phyloP scores from a whole-genome alignment of 2,888 invertebrate genomes.

The Meliscaeva auricollis region DNA sequence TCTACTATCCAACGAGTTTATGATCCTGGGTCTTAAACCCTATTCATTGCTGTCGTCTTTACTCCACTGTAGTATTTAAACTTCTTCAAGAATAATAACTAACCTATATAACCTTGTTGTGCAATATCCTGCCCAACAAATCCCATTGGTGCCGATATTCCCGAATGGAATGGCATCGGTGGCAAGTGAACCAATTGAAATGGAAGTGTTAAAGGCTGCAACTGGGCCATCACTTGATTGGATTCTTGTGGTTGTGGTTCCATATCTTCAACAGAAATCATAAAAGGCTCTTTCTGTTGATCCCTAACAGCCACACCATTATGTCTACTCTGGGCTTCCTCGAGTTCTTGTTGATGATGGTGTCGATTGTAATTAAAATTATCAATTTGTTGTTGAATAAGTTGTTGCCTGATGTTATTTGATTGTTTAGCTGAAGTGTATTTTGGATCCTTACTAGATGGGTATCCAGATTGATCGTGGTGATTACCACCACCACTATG shows the following conservation, averaged over 20 bases:
- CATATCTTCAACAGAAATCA: constrained; percentile 57
- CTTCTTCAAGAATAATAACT: no score
- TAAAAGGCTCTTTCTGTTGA: constrained; percentile 81
- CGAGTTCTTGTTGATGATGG: constrained; percentile 70
- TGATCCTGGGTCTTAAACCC: no score
- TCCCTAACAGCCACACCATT: constrained; percentile 62
- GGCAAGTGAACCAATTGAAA: constrained; percentile 80
- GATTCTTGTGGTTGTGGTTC: constrained; percentile 78
- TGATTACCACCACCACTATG: constrained; percentile 65
- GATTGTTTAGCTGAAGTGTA: constrained; percentile 50
- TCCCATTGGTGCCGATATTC: constrained; percentile 35
- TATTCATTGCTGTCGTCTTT: no score
- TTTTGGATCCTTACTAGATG: constrained; percentile 76
- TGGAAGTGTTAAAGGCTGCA: constrained; percentile 79
- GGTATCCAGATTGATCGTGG: constrained; percentile 76
- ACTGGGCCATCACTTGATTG: constrained; percentile 77
- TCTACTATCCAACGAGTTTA: no score
- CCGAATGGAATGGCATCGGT: constrained; percentile 80
- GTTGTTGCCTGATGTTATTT: constrained; percentile 47
- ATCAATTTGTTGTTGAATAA: constrained; percentile 77
- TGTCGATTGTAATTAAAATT: constrained; percentile 77
- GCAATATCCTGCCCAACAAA: constrained; percentile 6
- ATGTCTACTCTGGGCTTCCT: constrained; percentile 77
- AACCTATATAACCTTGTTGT: constrained; percentile 28
- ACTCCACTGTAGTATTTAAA: no score